Conservation (phyloP, 2,113 vertebrate genomes). For the Raphicerus campestris region DNA sequence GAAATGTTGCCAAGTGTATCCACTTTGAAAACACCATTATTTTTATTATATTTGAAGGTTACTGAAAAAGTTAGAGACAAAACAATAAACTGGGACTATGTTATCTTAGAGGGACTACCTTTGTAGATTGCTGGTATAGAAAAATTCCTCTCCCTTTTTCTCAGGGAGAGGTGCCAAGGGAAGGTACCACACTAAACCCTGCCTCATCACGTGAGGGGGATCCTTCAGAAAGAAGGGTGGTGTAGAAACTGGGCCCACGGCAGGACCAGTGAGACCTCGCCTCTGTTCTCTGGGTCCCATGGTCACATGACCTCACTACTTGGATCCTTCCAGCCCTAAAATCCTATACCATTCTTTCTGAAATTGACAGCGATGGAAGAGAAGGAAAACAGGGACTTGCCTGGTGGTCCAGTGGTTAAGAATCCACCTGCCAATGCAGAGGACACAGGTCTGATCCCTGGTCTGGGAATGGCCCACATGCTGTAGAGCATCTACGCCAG, state of each 20-base stretch:
- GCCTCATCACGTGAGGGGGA: background rate
- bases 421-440: background rate
- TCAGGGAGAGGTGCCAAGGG: background rate
- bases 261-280: background rate
- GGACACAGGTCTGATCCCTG: background rate
- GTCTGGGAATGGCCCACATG: background rate
- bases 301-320: background rate
- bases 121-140: background rate
- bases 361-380: background rate
- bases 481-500: background rate
- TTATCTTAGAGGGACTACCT: background rate
- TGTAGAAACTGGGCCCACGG: background rate
- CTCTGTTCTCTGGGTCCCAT: accelerated
- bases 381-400: background rate
- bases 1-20: background rate
- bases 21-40: background rate
- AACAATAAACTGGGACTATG: background rate
- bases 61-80: background rate
- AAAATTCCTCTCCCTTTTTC: background rate
- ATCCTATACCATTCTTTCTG: background rate
- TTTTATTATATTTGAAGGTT: background rate
- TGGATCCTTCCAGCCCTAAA: background rate
- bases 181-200: background rate
- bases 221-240: background rate
- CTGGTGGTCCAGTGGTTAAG: background rate